A percentile compares a stretch with the other conserved stretches of the same genome.
phyloP scores from a whole-genome alignment of 1,140 invertebrate species.

The Meteorus sp. region DNA sequence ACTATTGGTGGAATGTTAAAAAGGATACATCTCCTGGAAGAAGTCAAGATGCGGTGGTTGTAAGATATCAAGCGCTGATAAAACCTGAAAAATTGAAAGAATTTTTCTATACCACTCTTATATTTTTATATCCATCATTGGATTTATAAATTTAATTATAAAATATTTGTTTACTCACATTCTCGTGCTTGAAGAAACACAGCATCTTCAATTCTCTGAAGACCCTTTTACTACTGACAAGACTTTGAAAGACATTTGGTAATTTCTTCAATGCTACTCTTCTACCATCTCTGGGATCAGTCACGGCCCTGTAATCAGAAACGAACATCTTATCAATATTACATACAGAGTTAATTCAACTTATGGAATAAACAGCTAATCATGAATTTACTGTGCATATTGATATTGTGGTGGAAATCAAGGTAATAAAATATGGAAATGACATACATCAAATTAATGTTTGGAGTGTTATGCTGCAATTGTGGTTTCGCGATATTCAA shows the following conservation, averaged over 20 bases:
- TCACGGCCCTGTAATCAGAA: constrained; percentile 87
- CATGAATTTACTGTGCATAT: not conserved
- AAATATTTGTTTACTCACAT: constrained; percentile 74
- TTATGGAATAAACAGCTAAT: constrained; percentile 32
- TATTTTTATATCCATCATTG: not conserved
- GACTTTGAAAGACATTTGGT: constrained; percentile 99
- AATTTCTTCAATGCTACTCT: constrained; percentile 98
- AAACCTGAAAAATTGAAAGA: constrained; percentile 69
- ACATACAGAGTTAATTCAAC: no score
- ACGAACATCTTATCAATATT: no score
- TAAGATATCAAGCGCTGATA: constrained; percentile 93
- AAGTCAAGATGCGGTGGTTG: constrained; percentile 96
- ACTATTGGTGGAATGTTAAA: constrained; percentile 48
- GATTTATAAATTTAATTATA: constrained; percentile 13
- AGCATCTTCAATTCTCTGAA: constrained; percentile 99
- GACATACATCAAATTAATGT: no score
- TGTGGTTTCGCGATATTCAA: no score
- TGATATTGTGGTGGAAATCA: no score
- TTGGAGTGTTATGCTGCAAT: no score
- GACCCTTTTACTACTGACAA: constrained; percentile 94
- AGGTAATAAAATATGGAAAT: no score
- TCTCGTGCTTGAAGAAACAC: constrained; percentile 99
- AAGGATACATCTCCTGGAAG: constrained; percentile 99
- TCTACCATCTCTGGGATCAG: constrained; percentile 97
- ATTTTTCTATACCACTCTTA: not conserved